Evolutionary conservation across 2,797 vertebrate genomes (phyloP), one percentile per base, ranked within the genome.

Genomic region (Pseudocheirus occidentalis): DNA sequence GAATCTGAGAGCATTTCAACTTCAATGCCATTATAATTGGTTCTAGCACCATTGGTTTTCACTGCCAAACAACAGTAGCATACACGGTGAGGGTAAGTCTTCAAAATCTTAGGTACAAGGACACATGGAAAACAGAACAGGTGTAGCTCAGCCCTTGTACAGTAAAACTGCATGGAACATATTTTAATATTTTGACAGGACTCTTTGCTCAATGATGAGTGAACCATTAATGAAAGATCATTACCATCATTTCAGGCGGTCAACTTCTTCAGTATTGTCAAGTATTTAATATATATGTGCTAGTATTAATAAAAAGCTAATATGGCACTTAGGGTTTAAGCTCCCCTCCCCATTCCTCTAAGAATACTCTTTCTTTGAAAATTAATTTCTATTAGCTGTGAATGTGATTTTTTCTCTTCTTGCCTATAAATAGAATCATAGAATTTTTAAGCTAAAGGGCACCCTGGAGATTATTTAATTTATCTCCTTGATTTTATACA

Each of bases 171-270:
- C 46, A 12, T 52, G 46, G 54, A 2, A 73, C 11, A 16, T 12
- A 1, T 96, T 93, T 89, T 91, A 55, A 81, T 59, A 93, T 89
- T 93, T 57, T 92, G 54, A 27, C 7, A 93, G 34, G 27, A 46
- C 24, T 0, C 55, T n/a, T n/a, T 29, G 3, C 66, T 95, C 55
- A 5, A 0, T 73, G 10, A 0, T 53, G 89, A 73, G 24, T 40
- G 29, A 73, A n/a, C 66, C 31, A 31, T 10, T 31, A 13, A 29
- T 4, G 18, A 28, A 5, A 40, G 34, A 90, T 27, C 55, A 93
- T 87, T 87, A 62, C n/a, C 14, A 34, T 16, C 12, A 59, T 95
- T 95, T 93, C 92, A 55, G 16, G 18, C 93, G 53, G 31, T 28
- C 46, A 46, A 62, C 16, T 18, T 40, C 66, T 73, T 90, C 73